Percentiles rank a stretch among this genome's conserved stretches.
Evolutionary conservation across 2,888 invertebrate species (phyloP).

Genomic region (Erebia aethiops): DNA sequence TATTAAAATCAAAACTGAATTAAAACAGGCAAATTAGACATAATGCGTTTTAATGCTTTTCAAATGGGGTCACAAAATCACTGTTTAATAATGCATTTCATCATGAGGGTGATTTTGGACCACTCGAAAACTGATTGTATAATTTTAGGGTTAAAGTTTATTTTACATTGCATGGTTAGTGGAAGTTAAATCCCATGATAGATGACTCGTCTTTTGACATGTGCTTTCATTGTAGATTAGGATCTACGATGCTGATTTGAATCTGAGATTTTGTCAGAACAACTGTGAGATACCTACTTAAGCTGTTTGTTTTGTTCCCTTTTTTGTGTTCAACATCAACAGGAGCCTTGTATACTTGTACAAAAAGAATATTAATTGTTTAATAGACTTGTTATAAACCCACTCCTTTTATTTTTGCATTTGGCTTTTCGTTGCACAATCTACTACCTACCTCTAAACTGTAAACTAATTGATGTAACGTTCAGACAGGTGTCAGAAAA

Average conservation of each 20-base stretch:
- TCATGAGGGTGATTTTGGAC: constrained; percentile 48
- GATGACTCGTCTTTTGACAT: constrained; percentile 63
- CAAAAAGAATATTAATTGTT: not conserved
- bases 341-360: not conserved
- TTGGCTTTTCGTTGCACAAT: no score
- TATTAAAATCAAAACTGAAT: constrained; percentile 78
- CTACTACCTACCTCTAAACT: no score
- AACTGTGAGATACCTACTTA: constrained; percentile 37
- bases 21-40: constrained; percentile 79
- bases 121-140: not conserved
- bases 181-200: constrained; percentile 56
- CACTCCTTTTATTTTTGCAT: not conserved
- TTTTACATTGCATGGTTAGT: constrained; percentile 9
- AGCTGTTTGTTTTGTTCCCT: constrained; percentile 26
- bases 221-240: constrained; percentile 62
- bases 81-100: constrained; percentile 75
- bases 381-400: not conserved
- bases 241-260: constrained; percentile 57
- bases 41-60: constrained; percentile 71
- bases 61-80: constrained; percentile 74
- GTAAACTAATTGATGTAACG: no score
- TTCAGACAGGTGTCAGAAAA: no score
- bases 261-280: constrained; percentile 57
- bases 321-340: constrained; percentile 16
- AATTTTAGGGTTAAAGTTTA: constrained; percentile 9